These are phyloP conservation scores for Fissipunctia ypsillon DNA, from an alignment of 2,888 invertebrate species.

Conservation along the genomic window DNA sequence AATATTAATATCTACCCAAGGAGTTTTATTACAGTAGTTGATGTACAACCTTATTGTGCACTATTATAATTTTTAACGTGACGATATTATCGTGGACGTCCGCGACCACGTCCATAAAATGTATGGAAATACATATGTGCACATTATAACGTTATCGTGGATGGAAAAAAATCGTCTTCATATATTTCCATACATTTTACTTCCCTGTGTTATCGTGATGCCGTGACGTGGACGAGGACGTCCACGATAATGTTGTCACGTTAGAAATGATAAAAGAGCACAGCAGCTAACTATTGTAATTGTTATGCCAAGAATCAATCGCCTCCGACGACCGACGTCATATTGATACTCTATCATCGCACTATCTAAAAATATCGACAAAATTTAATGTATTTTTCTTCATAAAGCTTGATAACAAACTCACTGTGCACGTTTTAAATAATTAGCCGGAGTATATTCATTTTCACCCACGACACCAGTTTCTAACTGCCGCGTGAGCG, in stretches of 20 bases:
- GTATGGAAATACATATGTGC: no score
- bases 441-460: constrained; percentile 40
- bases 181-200: no score
- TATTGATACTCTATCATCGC: not conserved
- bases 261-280: not conserved
- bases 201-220: not conserved
- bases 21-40: no score
- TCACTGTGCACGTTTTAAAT: constrained; percentile 26
- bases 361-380: not conserved
- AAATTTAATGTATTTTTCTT: constrained; percentile 11
- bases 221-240: not conserved
- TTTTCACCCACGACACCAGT: constrained; percentile 53
- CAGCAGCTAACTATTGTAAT: not conserved
- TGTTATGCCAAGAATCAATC: not conserved
- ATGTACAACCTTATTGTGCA: not conserved
- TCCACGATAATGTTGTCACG: not conserved
- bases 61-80: not conserved
- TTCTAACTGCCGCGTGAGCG: constrained; percentile 44
- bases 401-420: constrained; percentile 4
- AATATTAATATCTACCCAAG: no score
- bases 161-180: no score
- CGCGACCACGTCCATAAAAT: no score
- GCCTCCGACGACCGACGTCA: not conserved
- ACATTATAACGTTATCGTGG: no score
- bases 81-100: not conserved